Conservation (phyloP, 2,113 vertebrate genomes). For the Lonchura striata region DNA sequence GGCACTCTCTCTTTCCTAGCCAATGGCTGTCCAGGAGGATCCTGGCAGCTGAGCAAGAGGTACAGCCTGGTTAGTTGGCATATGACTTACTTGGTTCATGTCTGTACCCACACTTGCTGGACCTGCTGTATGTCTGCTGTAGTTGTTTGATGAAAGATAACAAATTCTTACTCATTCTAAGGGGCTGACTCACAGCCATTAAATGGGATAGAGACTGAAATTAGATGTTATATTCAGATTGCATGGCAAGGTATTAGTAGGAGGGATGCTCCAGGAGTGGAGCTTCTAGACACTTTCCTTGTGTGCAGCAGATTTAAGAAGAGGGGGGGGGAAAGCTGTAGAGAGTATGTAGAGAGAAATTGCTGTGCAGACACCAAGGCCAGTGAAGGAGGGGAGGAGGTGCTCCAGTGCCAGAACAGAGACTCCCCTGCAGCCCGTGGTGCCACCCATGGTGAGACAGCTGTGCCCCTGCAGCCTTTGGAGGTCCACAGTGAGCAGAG, state of each 20-base stretch:
- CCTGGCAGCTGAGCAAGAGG: not conserved
- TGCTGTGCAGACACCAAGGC: not conserved
- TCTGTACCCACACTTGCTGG: not conserved
- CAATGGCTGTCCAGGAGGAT: not conserved
- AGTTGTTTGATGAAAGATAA: not conserved
- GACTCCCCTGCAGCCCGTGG: not conserved
- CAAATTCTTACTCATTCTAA: not conserved
- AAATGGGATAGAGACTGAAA: not conserved
- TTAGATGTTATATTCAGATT: not conserved
- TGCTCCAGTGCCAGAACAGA: not conserved
- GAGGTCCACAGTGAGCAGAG: not conserved
- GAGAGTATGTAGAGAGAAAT: not conserved
- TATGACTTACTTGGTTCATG: rapidly evolving
- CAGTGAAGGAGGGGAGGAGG: not conserved
- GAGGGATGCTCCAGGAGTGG: not conserved
- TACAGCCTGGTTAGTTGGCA: not conserved
- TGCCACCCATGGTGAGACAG: not conserved
- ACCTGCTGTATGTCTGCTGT: not conserved
- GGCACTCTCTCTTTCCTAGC: not conserved
- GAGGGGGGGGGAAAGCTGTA: not conserved
- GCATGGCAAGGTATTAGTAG: not conserved
- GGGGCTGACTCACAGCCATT: not conserved
- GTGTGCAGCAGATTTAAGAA: too few species aligned
- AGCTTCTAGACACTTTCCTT: not conserved
- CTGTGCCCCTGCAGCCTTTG: not conserved